Evolutionary conservation across 1,140 invertebrate species (phyloP).

Genomic region (Hetaerina americana): DNA sequence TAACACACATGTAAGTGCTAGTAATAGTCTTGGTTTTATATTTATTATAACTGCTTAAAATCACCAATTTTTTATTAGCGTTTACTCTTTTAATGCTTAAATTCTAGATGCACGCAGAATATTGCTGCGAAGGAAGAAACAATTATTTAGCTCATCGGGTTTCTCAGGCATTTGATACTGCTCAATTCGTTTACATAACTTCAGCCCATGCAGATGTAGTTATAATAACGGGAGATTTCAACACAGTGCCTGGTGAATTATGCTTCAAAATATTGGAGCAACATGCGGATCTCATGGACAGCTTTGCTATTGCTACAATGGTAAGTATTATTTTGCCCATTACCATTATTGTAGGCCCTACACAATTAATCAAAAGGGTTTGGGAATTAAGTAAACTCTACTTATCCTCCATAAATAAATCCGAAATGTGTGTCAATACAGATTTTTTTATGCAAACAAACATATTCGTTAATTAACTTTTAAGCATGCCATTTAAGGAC

Average conservation of each 20-base stretch:
- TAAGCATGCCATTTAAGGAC: no score
- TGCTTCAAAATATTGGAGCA: neutral
- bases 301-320: neutral
- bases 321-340: neutral
- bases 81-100: neutral
- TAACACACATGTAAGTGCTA: slow-evolving; percentile 71
- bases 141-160: slow-evolving; percentile 83
- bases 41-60: neutral
- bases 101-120: slow-evolving; percentile 86
- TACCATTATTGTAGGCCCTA: no score
- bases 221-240: slow-evolving; percentile 85
- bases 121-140: slow-evolving; percentile 59
- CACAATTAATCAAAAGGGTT: no score
- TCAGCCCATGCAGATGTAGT: slow-evolving; percentile 60
- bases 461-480: no score
- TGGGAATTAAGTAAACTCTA: no score
- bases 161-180: slow-evolving; percentile 84
- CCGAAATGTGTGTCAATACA: no score
- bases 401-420: no score
- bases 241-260: slow-evolving; percentile 69
- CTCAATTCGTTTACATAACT: slow-evolving; percentile 82
- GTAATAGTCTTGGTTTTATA: neutral
- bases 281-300: neutral
- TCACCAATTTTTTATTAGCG: neutral
- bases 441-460: no score